Conservation (phyloP, 1,140 invertebrate genomes). For the Aphis gossypii region DNA sequence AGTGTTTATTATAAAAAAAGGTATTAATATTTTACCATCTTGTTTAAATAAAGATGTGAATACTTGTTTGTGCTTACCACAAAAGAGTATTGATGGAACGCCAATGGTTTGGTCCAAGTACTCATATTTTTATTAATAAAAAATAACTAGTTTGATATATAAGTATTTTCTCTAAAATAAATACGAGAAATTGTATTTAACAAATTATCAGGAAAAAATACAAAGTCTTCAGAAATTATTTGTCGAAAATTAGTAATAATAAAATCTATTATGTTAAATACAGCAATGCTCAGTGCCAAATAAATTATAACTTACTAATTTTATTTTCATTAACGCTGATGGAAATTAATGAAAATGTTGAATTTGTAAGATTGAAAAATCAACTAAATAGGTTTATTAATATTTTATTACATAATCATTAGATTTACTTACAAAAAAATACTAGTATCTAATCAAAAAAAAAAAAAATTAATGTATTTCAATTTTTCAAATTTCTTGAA, state of each 20-base stretch:
- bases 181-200: not conserved
- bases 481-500: not conserved
- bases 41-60: not conserved
- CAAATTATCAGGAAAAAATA: not conserved
- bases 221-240: not conserved
- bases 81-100: not conserved
- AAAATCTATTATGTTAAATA: not conserved
- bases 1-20: not conserved
- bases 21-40: not conserved
- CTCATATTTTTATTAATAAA: not conserved
- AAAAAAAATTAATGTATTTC: too few relatives aligned
- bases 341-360: too few relatives aligned
- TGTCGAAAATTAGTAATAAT: not conserved
- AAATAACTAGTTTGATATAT: not conserved
- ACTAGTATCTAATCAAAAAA: not conserved
- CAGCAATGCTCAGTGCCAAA: too few relatives aligned
- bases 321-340: not conserved
- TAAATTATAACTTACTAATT: not conserved
- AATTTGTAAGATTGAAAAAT: too few relatives aligned
- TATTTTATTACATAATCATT: not conserved
- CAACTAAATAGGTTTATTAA: not conserved
- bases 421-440: too few relatives aligned
- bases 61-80: not conserved
- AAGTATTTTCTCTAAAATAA: not conserved
- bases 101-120: not conserved